Base-by-base conservation (phyloP, 2,888 invertebrate genomes). In the Pseudococcus jackbeardsleyi region DNA sequence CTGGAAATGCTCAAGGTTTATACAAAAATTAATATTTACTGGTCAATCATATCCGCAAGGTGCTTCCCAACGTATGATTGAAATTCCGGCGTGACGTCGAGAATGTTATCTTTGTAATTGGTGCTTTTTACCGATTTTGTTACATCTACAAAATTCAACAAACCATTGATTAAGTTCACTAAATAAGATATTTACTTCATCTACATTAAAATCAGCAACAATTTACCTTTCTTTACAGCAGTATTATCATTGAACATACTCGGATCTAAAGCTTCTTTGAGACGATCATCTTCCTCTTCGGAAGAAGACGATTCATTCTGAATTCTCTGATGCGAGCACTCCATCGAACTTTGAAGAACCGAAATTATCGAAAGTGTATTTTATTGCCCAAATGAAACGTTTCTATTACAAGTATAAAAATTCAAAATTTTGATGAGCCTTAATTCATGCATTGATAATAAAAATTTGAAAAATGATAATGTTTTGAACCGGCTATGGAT, bases 81-180 rank as follows among this genome's bases (percentile, higher is more conserved):
- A 85, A 88, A 88, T 77, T 88, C 85, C 15, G 84, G 85, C 1
- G 88, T 88, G n/a, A 88, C 88, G 15, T 88, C 46, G 7, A 88
- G 72, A n/a, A 85, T 50, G 33, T 88, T 88, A 50, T 68, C 39
- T 39, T 85, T 85, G 17, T 85, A 54, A 39, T n/a, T 54, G n/a
- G 22, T 48, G 9, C 9, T 12, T 50, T 39, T 82, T 19, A n/a
- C 0, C 15, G 26, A 9, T 33, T 82, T 79, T 17, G 7, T 59
- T 7, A 8, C 11, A 33, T 26, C 50, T 79, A 9, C 11, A 42
- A 54, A 59, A 54, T 33, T 22, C 2, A 15, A 48, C 0, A 26
- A 26, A 48, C 15, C 7, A 22, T 54, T 42, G 15, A 12, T 19
- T 1, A 19, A 19, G 0, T 50, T 9, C 3, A 84, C 12, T n/a